Evolutionary conservation across 2,113 vertebrate genomes (phyloP), one percentile per base, ranked within the genome.

Genomic region (Monopterus albus): DNA sequence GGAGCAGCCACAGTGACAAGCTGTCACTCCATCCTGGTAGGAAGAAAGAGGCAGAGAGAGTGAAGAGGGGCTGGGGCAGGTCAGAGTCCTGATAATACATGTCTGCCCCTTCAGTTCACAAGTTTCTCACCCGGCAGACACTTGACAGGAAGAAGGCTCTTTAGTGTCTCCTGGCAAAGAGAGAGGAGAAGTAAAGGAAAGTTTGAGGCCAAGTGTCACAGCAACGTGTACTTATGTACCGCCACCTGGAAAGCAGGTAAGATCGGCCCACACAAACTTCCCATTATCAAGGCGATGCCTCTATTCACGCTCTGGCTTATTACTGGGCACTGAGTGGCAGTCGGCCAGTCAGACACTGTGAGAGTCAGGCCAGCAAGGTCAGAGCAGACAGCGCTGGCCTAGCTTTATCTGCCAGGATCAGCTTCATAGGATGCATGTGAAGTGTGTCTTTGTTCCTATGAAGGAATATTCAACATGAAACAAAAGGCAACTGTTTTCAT

Each of bases 401-500:
- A 92, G 93, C 95, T 88, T 96, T 95, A 96, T 96, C 95, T 93
- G 91, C 26, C 8, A 2, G 58, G 72, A 87, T 89, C 83, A 94
- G 94, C 93, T 91, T 93, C 94, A 94, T 74, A 72, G 72, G 58
- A 82, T 83, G 84, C 87, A 89, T 82, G 81, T 88, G 94, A 94
- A 95, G 94, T 90, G 87, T 64, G 91, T 72, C 92, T 96, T 96
- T 97, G 95, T 96, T 94, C 94, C 94, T 89, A 94, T 92, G 93
- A 94, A 93, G 91, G 94, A 96, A 96, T 95, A 96, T 95, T 96
- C 95, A 95, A 89, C 91, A 75, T 86, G 91, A 96, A 94, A 97
- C 96, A 97, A 98, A 96, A 95, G 95, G 93, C 94, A 92, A 94
- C 94, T 91, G 67, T 96, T 95, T 95, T 96, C 95, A 95, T 96